Conservation (phyloP, 1,140 invertebrate genomes). For the Aradophagus sp. region DNA sequence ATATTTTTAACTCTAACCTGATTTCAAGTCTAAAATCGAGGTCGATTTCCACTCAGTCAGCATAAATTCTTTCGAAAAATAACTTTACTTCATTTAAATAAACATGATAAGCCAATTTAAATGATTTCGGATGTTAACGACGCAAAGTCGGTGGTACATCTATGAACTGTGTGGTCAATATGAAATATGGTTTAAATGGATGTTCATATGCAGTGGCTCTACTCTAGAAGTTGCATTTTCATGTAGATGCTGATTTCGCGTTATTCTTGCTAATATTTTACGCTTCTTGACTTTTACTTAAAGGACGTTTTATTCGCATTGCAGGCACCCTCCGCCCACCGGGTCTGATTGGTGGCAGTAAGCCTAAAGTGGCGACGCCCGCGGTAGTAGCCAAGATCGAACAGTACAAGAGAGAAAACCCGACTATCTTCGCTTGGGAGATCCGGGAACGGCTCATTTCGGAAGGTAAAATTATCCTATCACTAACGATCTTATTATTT, state of each 20-base stretch:
- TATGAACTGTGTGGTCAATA: too few relatives aligned
- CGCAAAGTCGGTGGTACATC: too few relatives aligned
- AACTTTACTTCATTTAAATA: too few relatives aligned
- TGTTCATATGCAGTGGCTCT: constrained; percentile 17
- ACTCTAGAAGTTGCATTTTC: constrained; percentile 22
- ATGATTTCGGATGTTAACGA: too few relatives aligned
- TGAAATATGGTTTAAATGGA: constrained; percentile 5
- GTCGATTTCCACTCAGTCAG: too few relatives aligned
- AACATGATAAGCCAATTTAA: too few relatives aligned
- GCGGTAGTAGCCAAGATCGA: constrained; percentile 96
- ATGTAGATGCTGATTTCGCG: constrained; percentile 50
- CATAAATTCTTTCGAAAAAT: too few relatives aligned
- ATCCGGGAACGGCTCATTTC: constrained; percentile 94
- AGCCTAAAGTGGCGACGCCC: constrained; percentile 98
- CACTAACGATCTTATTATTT: constrained; percentile 23
- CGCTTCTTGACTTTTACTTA: constrained; percentile 56
- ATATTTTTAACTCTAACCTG: too few relatives aligned
- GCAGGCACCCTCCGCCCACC: constrained; percentile 93
- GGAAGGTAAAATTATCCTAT: constrained; percentile 82
- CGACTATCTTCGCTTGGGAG: constrained; percentile 99
- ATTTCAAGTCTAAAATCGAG: too few relatives aligned
- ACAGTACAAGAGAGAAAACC: constrained; percentile 96
- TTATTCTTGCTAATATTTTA: constrained; percentile 55
- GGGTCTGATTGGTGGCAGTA: constrained; percentile 97
- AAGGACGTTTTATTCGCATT: constrained; percentile 68